Conservation (phyloP, 2,888 invertebrate genomes). For the Alsophila aescularia region DNA sequence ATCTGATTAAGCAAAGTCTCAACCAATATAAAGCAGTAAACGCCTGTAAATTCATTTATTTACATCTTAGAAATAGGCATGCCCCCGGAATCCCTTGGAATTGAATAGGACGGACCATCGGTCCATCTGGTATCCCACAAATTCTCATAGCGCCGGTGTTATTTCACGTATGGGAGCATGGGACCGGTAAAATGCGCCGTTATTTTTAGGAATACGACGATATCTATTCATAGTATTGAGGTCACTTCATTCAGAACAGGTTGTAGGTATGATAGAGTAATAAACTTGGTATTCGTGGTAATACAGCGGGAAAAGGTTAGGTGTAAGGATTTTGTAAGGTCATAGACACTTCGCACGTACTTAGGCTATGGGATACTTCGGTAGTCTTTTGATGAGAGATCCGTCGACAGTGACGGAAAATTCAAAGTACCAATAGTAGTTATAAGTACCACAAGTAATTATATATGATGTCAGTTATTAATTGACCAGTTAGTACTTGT, state of each 20-base stretch:
- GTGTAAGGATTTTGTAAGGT: too few relatives aligned
- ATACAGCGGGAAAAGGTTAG: too few relatives aligned
- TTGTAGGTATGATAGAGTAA: neutral
- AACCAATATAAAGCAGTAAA: too few relatives aligned
- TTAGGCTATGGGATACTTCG: too few relatives aligned
- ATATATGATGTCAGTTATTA: too few relatives aligned
- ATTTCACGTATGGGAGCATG: constrained; percentile 18
- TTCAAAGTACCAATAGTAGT: too few relatives aligned
- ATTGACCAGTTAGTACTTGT: too few relatives aligned
- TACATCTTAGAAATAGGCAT: neutral
- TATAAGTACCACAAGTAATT: too few relatives aligned
- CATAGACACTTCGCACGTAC: too few relatives aligned
- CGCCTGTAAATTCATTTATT: neutral
- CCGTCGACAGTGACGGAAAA: too few relatives aligned
- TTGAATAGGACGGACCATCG: constrained; percentile 14
- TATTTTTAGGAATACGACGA: constrained; percentile 11
- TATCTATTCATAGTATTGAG: constrained; percentile 10
- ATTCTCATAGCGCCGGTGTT: constrained; percentile 16
- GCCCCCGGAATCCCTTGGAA: constrained; percentile 1
- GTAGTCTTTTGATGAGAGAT: too few relatives aligned
- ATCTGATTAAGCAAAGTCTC: too few relatives aligned
- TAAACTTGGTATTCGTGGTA: neutral
- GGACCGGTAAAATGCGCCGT: constrained; percentile 1
- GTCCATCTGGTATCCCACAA: constrained; percentile 8
- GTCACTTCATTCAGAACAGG: constrained; percentile 1